These are phyloP conservation scores for Sander lucioperca DNA, from an alignment of 2,113 vertebrate species.

Conservation along the genomic window DNA sequence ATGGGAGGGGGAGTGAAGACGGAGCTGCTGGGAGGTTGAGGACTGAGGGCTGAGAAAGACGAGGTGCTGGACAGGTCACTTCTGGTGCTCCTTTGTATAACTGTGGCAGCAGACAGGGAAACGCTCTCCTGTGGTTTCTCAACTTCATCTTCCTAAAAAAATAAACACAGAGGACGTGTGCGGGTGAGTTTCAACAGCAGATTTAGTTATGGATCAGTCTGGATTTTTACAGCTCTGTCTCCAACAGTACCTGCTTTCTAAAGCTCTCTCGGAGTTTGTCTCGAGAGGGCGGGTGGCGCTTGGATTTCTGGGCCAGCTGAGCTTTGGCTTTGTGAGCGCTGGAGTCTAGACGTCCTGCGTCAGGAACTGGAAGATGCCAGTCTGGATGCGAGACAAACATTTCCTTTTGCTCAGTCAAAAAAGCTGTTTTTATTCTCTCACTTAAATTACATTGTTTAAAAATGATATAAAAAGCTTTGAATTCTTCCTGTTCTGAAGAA, in stretches of 20 bases:
- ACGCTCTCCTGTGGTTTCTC: constrained; percentile 70
- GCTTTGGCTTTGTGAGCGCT: constrained; percentile 91
- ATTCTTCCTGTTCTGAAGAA: neutral
- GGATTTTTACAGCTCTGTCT: too few species aligned
- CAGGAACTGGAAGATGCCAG: constrained; percentile 81
- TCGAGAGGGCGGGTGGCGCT: constrained; percentile 90
- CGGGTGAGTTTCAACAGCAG: neutral
- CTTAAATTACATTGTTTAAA: neutral
- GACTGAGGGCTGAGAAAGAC: constrained; percentile 77
- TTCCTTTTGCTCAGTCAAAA: neutral
- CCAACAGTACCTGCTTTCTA: constrained; percentile 66
- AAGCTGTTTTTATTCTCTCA: neutral
- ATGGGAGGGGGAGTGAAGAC: constrained; percentile 82
- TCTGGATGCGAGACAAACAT: constrained; percentile 61
- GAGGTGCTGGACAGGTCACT: constrained; percentile 82
- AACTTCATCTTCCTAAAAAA: constrained; percentile 73
- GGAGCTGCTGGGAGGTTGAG: constrained; percentile 75
- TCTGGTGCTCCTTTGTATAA: constrained; percentile 67
- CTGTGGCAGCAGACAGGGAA: constrained; percentile 40
- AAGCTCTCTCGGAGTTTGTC: constrained; percentile 89
- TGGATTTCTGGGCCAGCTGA: constrained; percentile 91
- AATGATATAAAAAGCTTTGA: neutral
- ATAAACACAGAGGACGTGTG: neutral
- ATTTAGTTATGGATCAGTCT: neutral
- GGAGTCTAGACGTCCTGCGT: constrained; percentile 88